phyloP scores from a whole-genome alignment of 37 sponge, comb jelly and placozoan species.

The Amphimedon queenslandica region DNA sequence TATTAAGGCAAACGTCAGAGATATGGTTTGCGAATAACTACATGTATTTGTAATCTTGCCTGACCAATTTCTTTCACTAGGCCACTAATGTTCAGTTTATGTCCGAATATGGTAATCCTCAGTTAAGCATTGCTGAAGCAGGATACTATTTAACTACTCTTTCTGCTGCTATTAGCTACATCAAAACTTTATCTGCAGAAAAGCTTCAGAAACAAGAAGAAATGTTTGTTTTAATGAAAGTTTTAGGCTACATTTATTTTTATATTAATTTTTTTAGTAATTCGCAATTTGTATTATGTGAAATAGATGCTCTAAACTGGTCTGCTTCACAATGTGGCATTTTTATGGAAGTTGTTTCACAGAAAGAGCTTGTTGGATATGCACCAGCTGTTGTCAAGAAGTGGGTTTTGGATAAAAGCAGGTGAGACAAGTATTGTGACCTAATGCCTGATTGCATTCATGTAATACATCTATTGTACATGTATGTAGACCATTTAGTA shows the following conservation, averaged over 20 bases:
- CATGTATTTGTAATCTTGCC: neutral
- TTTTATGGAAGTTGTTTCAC: slow-evolving; percentile 31
- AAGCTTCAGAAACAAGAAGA: slow-evolving; percentile 3
- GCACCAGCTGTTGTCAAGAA: slow-evolving; percentile 42
- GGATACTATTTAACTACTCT: slow-evolving; percentile 81
- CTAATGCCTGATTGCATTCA: neutral
- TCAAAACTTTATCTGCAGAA: slow-evolving; percentile 34
- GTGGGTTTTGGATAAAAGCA: slow-evolving; percentile 39
- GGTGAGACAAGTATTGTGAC: slow-evolving; percentile 8
- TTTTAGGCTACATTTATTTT: neutral
- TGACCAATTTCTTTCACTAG: slow-evolving; percentile 10
- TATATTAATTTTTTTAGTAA: neutral
- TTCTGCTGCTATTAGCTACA: slow-evolving; percentile 52
- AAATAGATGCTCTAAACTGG: slow-evolving; percentile 17
- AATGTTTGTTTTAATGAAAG: neutral
- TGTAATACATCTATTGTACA: neutral
- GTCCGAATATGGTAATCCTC: slow-evolving; percentile 59
- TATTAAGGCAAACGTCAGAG: slow-evolving; percentile 50
- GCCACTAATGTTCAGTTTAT: slow-evolving; percentile 71
- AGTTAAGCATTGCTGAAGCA: slow-evolving; percentile 46
- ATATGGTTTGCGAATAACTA: slow-evolving; percentile 17
- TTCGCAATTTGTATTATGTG: slow-evolving; percentile 49
- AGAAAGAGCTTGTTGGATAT: slow-evolving; percentile 35
- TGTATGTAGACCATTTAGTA: slow-evolving; percentile 14
- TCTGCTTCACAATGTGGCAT: neutral